Percentiles rank a stretch among this genome's conserved stretches.
These are phyloP conservation scores for Schizothorax lantsangensis DNA, from an alignment of 2,797 vertebrate species.

Conservation along the genomic window DNA sequence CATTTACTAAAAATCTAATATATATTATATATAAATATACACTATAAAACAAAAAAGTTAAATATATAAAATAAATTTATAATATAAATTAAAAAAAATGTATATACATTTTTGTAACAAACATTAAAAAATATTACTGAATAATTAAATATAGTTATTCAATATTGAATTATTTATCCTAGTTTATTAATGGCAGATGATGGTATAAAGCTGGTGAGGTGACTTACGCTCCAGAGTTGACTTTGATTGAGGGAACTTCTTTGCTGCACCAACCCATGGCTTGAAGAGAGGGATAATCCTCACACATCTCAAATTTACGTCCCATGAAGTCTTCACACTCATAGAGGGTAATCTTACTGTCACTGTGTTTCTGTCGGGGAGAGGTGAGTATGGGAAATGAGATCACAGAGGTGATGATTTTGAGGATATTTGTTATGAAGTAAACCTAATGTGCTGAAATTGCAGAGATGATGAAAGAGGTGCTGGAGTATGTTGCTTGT, in stretches of 20 bases:
- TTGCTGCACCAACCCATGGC: conserved; percentile 98
- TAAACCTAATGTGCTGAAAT: background rate
- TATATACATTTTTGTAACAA: background rate
- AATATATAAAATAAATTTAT: background rate
- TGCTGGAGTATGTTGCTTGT: background rate
- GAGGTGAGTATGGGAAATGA: conserved; percentile 22
- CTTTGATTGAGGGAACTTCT: conserved; percentile 93
- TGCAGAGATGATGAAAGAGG: background rate
- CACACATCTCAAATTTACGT: conserved; percentile 92
- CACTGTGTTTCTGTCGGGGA: conserved; percentile 79
- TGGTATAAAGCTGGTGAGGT: background rate
- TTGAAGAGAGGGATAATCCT: conserved; percentile 95
- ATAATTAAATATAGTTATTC: background rate
- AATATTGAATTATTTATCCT: no score
- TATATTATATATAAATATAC: background rate
- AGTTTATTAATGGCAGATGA: background rate
- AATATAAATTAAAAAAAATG: background rate
- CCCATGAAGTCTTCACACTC: conserved; percentile 96
- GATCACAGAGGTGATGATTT: background rate
- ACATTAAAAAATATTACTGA: background rate
- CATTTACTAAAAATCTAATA: no score
- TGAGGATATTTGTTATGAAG: background rate
- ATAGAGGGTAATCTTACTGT: conserved; percentile 92
- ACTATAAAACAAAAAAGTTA: no score
- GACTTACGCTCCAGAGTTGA: conserved; percentile 94